Evolutionary conservation across 2,888 invertebrate genomes (phyloP), one percentile per base, ranked within the genome.

Genomic region (Drosophila anomalipes): DNA sequence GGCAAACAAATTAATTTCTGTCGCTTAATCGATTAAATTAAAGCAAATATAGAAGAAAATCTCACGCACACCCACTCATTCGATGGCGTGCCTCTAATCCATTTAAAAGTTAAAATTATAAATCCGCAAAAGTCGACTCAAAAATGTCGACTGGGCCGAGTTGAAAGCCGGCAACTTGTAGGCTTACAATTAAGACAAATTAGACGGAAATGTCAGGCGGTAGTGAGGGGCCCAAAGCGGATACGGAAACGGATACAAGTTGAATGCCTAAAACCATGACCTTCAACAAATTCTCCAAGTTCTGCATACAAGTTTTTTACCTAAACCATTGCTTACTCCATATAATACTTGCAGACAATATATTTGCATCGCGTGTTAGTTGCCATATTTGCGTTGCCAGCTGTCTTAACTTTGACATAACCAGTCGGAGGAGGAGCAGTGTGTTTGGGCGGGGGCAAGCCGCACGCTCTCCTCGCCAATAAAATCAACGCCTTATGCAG

Each of bases 361-460:
- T 35, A 47, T 44, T 56, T 65, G 76, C 75, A 91, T 91, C 91
- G 91, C 91, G 91, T 91, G 91, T 81, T 80, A 53, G 69, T 71
- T 77, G 82, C 84, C 85, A 91, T 87, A 91, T 90, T 87, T 91
- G 82, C 82, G 88, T 87, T 91, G 59, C 87, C 72, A 71, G 79
- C 80, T 89, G 91, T 91, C 91, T 86, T 85, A 89, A 83, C 89
- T 90, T 81, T 90, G 91, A 85, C 89, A 89, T 89, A 89, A 86
- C 82, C 80, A 78, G 78, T 84, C 78, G 70, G 6, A 7, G 41
- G 2, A 26, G 33, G 4, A 51, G 19, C 32, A 33, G 14, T 22
- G 53, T 37, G n/a, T 28, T 5, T 28, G 52, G 52, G 19, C 12
- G 28, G 10, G 9, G 28, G 19, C 19, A 51, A 26, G 32, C 9